These are phyloP conservation scores for Neotoxoptera formosana DNA, from an alignment of 1,140 invertebrate genomes.

Conservation along the genomic window DNA sequence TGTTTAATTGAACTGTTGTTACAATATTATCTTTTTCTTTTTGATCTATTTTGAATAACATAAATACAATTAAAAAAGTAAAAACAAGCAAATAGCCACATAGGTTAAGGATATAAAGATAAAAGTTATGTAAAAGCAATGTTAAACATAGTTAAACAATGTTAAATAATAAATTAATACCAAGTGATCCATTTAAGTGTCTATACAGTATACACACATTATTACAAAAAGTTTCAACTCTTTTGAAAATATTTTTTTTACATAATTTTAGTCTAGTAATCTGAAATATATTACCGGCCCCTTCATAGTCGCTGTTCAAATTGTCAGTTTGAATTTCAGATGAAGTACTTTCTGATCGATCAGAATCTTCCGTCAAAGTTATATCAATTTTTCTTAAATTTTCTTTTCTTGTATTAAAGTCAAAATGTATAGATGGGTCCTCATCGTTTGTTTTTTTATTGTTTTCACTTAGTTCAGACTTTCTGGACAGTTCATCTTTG, in stretches of 20 bases:
- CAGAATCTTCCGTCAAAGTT: constrained; percentile 42
- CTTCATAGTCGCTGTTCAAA: not conserved
- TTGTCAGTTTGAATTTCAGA: constrained; percentile 24
- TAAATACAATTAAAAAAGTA: not conserved
- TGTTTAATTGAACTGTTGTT: constrained; percentile 1
- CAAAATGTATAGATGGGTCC: not conserved
- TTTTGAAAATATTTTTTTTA: too few species aligned
- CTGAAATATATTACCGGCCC: not conserved
- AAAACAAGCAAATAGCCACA: not conserved
- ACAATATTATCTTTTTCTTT: constrained; percentile 16
- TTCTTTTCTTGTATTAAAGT: constrained; percentile 14
- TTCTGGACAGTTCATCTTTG: constrained; percentile 19
- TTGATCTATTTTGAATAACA: not conserved
- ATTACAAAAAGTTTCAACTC: too few species aligned
- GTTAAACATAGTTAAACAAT: too few species aligned
- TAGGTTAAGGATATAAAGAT: too few species aligned
- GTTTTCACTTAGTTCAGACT: not conserved
- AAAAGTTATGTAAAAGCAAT: too few species aligned
- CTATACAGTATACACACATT: too few species aligned
- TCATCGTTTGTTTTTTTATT: not conserved
- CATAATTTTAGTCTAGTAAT: not conserved
- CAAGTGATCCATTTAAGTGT: too few species aligned
- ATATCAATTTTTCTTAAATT: constrained; percentile 46
- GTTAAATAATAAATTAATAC: too few species aligned
- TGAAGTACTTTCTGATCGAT: constrained; percentile 53